Evolutionary conservation across 1,140 invertebrate species (phyloP).

Genomic region (Colletes latitarsis): DNA sequence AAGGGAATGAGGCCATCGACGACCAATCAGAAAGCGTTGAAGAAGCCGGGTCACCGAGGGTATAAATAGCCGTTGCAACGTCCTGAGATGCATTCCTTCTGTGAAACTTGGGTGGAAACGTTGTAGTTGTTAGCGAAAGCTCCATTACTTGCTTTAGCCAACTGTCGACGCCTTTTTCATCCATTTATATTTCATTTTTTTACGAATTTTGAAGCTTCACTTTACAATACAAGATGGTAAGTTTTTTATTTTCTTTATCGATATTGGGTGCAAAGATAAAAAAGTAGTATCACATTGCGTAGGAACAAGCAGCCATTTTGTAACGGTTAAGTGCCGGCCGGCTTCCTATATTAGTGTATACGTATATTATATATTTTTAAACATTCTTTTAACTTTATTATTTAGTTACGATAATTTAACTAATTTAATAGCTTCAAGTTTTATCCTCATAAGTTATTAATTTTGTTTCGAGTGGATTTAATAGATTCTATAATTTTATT

Average conservation of each 20-base stretch:
- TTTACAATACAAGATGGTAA: constrained; percentile 60
- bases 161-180: constrained; percentile 46
- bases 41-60: constrained; percentile 30
- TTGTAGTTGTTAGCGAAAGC: constrained; percentile 60
- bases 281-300: not conserved
- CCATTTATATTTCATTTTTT: constrained; percentile 6
- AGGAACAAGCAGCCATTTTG: constrained; percentile 48
- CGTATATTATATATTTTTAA: not conserved
- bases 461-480: too few relatives aligned
- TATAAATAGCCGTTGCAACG: constrained; percentile 45
- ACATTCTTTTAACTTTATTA: not conserved
- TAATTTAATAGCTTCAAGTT: too few relatives aligned
- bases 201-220: constrained; percentile 3
- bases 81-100: constrained; percentile 34
- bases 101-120: not conserved
- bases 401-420: too few relatives aligned
- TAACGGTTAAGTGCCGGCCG: constrained; percentile 61
- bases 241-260: not conserved
- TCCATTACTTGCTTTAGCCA: constrained; percentile 67
- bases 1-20: constrained; percentile 25
- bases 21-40: constrained; percentile 44
- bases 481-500: constrained; percentile 18
- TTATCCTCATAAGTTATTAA: too few relatives aligned
- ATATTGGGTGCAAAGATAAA: not conserved
- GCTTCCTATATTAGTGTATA: constrained; percentile 1